phyloP scores from a whole-genome alignment of 2,113 vertebrate species.

The Bos javanicus region DNA sequence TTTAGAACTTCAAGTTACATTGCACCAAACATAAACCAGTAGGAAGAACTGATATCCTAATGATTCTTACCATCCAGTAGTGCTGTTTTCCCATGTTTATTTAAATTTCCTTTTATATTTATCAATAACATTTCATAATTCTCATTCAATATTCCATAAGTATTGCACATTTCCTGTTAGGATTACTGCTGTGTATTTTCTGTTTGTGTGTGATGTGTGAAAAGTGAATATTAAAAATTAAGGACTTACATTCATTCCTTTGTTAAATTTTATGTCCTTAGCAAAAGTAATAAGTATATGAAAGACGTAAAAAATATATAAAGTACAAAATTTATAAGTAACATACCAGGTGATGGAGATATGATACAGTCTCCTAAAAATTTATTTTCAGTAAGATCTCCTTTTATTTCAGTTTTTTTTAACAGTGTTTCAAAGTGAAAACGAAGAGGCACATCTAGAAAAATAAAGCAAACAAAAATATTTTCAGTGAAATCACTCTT shows the following conservation, averaged over 20 bases:
- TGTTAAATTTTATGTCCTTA: constrained; percentile 61
- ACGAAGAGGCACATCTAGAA: constrained; percentile 84
- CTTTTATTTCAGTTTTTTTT: constrained; percentile 83
- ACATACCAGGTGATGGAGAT: constrained; percentile 79
- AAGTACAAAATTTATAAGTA: constrained; percentile 28
- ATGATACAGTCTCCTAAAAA: constrained; percentile 73
- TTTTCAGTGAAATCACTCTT: constrained; percentile 8
- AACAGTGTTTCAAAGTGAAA: constrained; percentile 81
- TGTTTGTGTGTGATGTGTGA: neutral
- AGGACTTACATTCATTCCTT: constrained; percentile 45
- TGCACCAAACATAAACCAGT: neutral
- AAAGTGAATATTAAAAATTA: constrained; percentile 50
- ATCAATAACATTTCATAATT: constrained; percentile 17
- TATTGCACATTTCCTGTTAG: neutral
- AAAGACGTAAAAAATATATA: constrained; percentile 24
- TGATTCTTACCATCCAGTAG: neutral
- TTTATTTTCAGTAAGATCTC: constrained; percentile 74
- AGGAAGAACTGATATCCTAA: neutral
- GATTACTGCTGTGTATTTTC: neutral
- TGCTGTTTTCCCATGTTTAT: neutral
- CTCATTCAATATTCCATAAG: neutral
- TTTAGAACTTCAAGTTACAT: neutral
- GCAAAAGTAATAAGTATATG: constrained; percentile 1
- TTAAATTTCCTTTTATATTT: constrained; percentile 16
- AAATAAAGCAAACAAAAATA: constrained; percentile 41